Evolutionary conservation across 2,113 vertebrate species (phyloP).

Genomic region (Oenanthe melanoleuca): DNA sequence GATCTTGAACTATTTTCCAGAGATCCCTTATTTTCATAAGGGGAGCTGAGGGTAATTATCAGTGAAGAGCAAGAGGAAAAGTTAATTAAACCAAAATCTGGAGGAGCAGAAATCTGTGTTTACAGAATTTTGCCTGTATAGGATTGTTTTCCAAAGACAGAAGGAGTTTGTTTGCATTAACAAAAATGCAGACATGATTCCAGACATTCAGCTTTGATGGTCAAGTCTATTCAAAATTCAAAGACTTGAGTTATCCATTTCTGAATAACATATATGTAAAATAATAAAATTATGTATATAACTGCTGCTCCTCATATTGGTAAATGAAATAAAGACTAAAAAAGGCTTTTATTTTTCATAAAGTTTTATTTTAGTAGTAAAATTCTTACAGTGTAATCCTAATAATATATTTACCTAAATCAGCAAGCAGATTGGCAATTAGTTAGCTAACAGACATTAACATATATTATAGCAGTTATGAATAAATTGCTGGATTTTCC

Average conservation of each 20-base stretch:
- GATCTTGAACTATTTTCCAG: background rate
- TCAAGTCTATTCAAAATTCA: background rate
- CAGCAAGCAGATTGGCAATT: background rate
- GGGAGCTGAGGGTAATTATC: slow-evolving; percentile 7
- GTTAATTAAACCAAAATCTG: slow-evolving; percentile 39
- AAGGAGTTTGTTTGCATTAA: slow-evolving; percentile 35
- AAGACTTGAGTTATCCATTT: background rate
- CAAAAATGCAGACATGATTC: background rate
- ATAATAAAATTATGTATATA: background rate
- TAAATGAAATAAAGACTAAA: background rate
- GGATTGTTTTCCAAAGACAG: slow-evolving; percentile 17
- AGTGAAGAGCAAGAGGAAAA: slow-evolving; percentile 13
- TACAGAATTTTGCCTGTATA: background rate
- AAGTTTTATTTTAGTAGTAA: background rate
- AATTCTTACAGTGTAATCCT: background rate
- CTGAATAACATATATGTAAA: background rate
- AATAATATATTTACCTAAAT: background rate
- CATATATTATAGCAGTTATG: background rate
- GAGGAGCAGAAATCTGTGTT: slow-evolving; percentile 22
- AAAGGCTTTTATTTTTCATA: background rate
- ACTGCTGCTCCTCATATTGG: background rate
- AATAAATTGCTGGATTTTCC: background rate
- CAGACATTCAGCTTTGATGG: background rate
- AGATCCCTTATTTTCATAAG: background rate
- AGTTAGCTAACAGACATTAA: background rate